Percentiles rank a stretch among this genome's conserved stretches.
These are phyloP conservation scores for Sinocyclocheilus anophthalmus DNA, from an alignment of 2,113 vertebrate species.

Conservation along the genomic window DNA sequence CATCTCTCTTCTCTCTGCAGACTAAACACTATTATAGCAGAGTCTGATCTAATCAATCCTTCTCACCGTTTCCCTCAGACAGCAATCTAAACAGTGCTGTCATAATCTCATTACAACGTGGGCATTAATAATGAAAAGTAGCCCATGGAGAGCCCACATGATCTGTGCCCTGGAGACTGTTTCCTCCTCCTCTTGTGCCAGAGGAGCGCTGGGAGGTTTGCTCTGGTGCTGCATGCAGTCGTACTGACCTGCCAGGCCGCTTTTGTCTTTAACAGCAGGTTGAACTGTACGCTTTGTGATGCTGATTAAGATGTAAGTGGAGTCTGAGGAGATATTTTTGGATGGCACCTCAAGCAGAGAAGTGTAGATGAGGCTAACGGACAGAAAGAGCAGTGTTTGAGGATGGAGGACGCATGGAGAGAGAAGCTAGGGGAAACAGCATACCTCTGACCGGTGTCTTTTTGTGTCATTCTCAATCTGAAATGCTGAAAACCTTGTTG, in stretches of 20 bases:
- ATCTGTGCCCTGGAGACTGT: slow-evolving; percentile 21
- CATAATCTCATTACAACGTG: slow-evolving; percentile 51
- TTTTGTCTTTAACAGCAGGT: slow-evolving; percentile 51
- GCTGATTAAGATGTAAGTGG: slow-evolving; percentile 51
- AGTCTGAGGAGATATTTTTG: slow-evolving; percentile 41
- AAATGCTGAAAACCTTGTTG: neutral
- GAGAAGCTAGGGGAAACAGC: slow-evolving; percentile 63
- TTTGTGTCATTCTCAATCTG: neutral
- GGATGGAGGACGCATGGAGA: slow-evolving; percentile 17
- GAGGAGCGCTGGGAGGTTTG: neutral
- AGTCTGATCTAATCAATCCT: slow-evolving; percentile 53
- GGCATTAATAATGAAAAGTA: slow-evolving; percentile 41
- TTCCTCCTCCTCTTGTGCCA: neutral
- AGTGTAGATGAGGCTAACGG: slow-evolving; percentile 35
- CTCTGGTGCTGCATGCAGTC: slow-evolving; percentile 9
- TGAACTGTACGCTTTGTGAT: slow-evolving; percentile 50
- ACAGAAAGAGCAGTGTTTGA: slow-evolving; percentile 14
- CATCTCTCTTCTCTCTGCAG: slow-evolving; percentile 24
- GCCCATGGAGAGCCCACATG: slow-evolving; percentile 30
- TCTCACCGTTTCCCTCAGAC: slow-evolving; percentile 42
- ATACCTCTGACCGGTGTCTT: slow-evolving; percentile 20
- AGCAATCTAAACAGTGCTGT: slow-evolving; percentile 51
- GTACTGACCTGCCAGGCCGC: slow-evolving; percentile 17
- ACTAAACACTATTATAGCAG: slow-evolving; percentile 29
- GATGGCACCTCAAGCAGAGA: slow-evolving; percentile 22